These are phyloP conservation scores for Amorpha juglandis DNA, from an alignment of 2,888 invertebrate species.

Conservation along the genomic window DNA sequence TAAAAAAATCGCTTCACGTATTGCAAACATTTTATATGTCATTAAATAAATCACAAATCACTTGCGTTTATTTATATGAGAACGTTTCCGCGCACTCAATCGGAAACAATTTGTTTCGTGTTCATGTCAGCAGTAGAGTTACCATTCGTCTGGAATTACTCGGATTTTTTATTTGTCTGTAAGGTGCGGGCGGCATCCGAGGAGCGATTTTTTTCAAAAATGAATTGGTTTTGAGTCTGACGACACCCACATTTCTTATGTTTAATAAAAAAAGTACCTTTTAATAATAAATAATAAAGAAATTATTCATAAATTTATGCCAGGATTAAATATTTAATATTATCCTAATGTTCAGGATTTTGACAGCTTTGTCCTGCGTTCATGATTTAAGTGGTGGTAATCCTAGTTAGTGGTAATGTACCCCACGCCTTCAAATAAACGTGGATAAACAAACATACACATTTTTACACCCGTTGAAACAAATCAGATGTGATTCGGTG, in stretches of 20 bases:
- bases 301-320: too few relatives aligned
- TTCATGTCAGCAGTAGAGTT: background rate
- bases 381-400: background rate
- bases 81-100: slow-evolving; percentile 16
- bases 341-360: too few relatives aligned
- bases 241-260: too few relatives aligned
- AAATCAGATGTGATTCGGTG: slow-evolving; percentile 20
- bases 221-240: too few relatives aligned
- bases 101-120: slow-evolving; percentile 14
- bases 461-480: slow-evolving; percentile 21
- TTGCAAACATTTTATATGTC: background rate
- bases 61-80: slow-evolving; percentile 5
- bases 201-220: background rate
- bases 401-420: background rate
- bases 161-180: background rate
- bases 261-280: too few relatives aligned
- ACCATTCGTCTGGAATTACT: background rate
- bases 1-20: background rate
- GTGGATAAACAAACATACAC: slow-evolving; percentile 18
- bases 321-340: too few relatives aligned
- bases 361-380: background rate
- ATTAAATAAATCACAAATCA: background rate
- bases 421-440: slow-evolving; percentile 11
- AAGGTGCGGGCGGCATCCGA: background rate
- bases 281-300: too few relatives aligned